Conservation (phyloP, 2,888 invertebrate species). For the Dinocampus coccinellae region DNA sequence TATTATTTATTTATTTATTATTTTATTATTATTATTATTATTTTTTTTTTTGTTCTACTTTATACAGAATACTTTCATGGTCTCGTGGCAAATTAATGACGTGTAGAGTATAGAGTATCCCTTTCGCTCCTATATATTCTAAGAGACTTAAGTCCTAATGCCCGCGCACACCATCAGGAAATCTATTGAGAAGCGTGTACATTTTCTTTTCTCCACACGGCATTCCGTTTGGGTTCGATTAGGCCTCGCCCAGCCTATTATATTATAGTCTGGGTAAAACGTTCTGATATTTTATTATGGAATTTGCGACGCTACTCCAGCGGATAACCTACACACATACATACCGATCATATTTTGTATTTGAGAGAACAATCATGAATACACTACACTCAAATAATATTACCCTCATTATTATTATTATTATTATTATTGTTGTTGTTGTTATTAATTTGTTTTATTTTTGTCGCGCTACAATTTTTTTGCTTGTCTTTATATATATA, state of each 20-base stretch:
- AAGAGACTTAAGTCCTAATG: background rate
- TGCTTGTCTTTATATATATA: too few species aligned
- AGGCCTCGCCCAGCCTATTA: conserved; percentile 38
- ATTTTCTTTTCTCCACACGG: conserved; percentile 27
- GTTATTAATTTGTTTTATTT: too few species aligned
- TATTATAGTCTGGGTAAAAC: conserved; percentile 26
- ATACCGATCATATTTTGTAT: too few species aligned
- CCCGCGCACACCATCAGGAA: conserved; percentile 21
- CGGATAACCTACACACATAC: background rate
- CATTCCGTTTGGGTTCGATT: conserved; percentile 42
- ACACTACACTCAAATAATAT: too few species aligned
- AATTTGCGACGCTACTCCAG: background rate
- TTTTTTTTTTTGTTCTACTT: background rate
- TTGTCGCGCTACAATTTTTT: too few species aligned
- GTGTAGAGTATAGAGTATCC: conserved; percentile 22
- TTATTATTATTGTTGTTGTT: too few species aligned
- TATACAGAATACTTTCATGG: conserved; percentile 16
- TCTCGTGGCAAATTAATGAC: conserved; percentile 42
- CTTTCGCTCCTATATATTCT: background rate
- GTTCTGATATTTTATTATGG: conserved; percentile 20
- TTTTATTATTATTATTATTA: too few species aligned
- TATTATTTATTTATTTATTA: too few species aligned
- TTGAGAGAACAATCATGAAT: too few species aligned
- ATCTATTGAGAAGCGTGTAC: conserved; percentile 36
- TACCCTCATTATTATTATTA: too few species aligned